Base-by-base conservation (phyloP, 2,888 invertebrate species). In the Molorchus minor region DNA sequence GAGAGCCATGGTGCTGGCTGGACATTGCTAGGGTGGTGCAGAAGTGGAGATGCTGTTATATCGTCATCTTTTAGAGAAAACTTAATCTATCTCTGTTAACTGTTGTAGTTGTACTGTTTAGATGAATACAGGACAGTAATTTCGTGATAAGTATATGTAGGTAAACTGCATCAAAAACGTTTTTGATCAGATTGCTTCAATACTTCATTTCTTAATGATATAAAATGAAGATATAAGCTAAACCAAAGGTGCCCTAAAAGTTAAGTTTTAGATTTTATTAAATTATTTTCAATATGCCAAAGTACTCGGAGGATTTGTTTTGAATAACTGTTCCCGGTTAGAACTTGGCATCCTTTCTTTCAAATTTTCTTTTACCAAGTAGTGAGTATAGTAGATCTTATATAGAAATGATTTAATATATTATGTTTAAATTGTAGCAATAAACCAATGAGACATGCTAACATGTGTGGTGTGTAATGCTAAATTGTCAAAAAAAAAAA, bases 191-290 rank as follows among this genome's bases (percentile, higher is more conserved):
- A 69, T 72, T 70, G 69, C 69, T 65, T 71, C 21, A 58, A 58
- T 64, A 67, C 65, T 68, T 67, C 58, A 64, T 63, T 59, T 70
- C 60, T 71, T 65, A 66, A 68, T 69, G 54, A 71, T 61, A 58
- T 68, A 69, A 65, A 84, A 82, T 81, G 82, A 81, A 71, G 72
- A 86, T 88, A n/a, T n/a, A 89, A 88, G 88, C 88, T 88, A 90
- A 90, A 90, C 90, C 90, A 90, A 90, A 90, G 90, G 90, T 90
- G 90, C 90, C 90, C 90, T 90, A 85, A 84, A 82, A 82, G 82
- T 85, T 85, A 85, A 84, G 84, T 85, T 84, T 79, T 83, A 83
- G 77, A 78, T 74, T 75, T 68, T 64, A 68, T 60, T 61, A 49
- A 46, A 52, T 51, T 55, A 35, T 51, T 40, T n/a, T 55, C 16